phyloP scores from a whole-genome alignment of 2,113 vertebrate genomes.

The Leuciscus idus region DNA sequence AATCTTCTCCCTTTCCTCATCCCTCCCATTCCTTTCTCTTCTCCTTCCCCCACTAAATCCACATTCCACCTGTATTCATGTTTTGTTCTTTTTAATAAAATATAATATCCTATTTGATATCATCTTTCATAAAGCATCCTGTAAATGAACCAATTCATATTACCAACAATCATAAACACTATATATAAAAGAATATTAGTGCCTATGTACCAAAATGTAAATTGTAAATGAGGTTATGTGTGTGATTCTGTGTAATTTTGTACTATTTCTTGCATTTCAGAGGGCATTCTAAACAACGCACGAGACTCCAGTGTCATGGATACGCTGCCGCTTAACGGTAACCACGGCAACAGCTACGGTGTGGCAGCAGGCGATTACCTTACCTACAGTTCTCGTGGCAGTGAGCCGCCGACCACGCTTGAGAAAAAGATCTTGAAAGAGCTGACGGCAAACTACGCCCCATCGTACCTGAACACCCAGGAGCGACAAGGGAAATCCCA shows the following conservation, averaged over 20 bases:
- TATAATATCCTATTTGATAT: conserved; percentile 44
- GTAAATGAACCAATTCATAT: not conserved
- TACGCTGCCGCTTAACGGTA: conserved; percentile 99
- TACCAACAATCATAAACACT: conserved; percentile 11
- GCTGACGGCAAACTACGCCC: conserved; percentile 96
- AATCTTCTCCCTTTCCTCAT: not conserved
- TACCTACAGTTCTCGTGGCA: conserved; percentile 83
- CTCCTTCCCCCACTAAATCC: not conserved
- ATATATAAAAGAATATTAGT: not conserved
- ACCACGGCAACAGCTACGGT: conserved; percentile 98
- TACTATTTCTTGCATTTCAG: conserved; percentile 80
- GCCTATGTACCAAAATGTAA: not conserved
- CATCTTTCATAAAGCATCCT: conserved; percentile 27
- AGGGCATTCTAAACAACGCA: conserved; percentile 99
- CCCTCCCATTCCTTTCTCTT: not conserved
- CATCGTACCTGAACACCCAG: conserved; percentile 96
- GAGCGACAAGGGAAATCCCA: conserved; percentile 80
- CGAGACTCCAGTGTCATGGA: conserved; percentile 99
- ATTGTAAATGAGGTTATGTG: not conserved
- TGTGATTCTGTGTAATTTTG: not conserved
- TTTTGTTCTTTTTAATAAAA: not conserved
- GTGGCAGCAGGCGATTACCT: conserved; percentile 95
- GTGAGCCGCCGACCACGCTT: conserved; percentile 92
- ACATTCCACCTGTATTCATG: not conserved
- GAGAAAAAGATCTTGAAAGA: conserved; percentile 99